Percentiles rank a stretch among this genome's conserved stretches.
These are phyloP conservation scores for Digitonthophagus gazella DNA, from an alignment of 2,888 invertebrate genomes.

Conservation along the genomic window DNA sequence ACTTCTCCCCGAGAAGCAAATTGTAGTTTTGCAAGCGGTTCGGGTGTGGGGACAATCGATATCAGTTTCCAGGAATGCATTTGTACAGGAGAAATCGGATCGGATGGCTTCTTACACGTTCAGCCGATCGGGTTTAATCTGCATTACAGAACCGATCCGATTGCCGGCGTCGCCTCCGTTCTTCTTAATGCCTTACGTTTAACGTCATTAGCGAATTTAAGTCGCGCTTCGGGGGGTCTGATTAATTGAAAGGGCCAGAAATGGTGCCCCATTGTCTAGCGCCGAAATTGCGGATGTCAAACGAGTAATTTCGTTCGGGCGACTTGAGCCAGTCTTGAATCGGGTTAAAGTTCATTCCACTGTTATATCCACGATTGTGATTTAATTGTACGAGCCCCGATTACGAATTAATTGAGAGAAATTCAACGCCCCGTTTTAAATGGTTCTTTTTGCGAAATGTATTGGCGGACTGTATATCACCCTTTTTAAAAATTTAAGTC, in stretches of 20 bases:
- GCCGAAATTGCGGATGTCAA: background rate
- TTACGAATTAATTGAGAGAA: background rate
- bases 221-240: background rate
- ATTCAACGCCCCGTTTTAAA: background rate
- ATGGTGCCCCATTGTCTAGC: background rate
- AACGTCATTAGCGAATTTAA: background rate
- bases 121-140: background rate
- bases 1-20: background rate
- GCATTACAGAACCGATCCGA: background rate
- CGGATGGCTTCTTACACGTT: background rate
- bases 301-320: background rate
- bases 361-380: background rate
- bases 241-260: background rate
- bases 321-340: background rate
- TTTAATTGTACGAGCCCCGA: background rate
- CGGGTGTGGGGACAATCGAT: background rate
- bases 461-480: background rate
- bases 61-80: too few relatives aligned
- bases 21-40: background rate
- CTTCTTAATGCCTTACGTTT: background rate
- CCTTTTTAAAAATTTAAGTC: background rate
- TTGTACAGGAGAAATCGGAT: background rate
- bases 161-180: background rate
- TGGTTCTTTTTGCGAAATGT: background rate
- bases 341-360: background rate